Conservation (phyloP, 1,140 invertebrate species). For the Drosophila lowei region DNA sequence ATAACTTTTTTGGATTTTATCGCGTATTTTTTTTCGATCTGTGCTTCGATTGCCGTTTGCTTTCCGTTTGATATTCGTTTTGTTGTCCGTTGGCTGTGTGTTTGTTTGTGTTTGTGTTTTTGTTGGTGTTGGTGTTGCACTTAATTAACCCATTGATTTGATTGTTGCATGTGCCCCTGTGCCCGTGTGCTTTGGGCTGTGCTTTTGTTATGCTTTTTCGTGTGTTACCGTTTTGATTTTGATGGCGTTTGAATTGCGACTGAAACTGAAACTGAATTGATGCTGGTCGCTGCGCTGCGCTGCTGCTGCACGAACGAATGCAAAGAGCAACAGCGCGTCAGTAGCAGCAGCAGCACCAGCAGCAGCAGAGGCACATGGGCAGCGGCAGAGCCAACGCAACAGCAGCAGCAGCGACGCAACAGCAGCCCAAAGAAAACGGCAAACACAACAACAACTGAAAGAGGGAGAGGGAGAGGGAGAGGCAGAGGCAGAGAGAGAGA, state of each 20-base stretch:
- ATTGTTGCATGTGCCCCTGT: not conserved
- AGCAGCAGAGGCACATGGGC: conserved; percentile 23
- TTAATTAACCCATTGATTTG: too few relatives aligned
- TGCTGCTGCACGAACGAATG: conserved; percentile 32
- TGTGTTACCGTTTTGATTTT: conserved; percentile 79
- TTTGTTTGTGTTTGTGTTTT: too few relatives aligned
- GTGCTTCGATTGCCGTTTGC: too few relatives aligned
- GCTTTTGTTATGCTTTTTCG: conserved; percentile 57
- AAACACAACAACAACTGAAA: conserved; percentile 17
- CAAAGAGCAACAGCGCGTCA: conserved; percentile 29
- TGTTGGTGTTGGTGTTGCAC: too few relatives aligned
- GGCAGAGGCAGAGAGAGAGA: too few relatives aligned
- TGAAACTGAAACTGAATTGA: conserved; percentile 76
- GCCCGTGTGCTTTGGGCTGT: conserved; percentile 35
- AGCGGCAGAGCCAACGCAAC: not conserved
- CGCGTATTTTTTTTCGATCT: too few relatives aligned
- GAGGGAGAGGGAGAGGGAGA: too few relatives aligned
- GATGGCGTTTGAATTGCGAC: conserved; percentile 81
- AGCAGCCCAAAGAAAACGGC: conserved; percentile 45
- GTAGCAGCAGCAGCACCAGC: conserved; percentile 14
- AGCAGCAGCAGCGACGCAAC: conserved; percentile 22
- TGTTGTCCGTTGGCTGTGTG: too few relatives aligned
- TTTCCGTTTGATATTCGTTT: too few relatives aligned
- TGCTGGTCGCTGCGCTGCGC: conserved; percentile 33
- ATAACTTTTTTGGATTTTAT: too few relatives aligned